Conservation (phyloP, 2,888 invertebrate species). For the Mythimna loreyi region DNA sequence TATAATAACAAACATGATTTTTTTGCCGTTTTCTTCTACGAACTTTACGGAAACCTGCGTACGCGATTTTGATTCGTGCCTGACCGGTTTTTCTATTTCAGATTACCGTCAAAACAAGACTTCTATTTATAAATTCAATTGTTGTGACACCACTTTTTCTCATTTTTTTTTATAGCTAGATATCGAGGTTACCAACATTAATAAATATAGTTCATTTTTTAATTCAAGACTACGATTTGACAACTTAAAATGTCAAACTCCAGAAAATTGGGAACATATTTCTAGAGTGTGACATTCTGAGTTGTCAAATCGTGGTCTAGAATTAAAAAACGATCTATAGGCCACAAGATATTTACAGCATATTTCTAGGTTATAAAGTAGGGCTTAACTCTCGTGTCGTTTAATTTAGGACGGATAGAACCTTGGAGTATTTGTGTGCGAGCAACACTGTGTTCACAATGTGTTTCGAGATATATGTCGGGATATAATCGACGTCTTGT, state of each 20-base stretch:
- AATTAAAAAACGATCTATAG: no score
- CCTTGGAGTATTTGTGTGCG: slow-evolving; percentile 61
- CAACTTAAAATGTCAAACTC: no score
- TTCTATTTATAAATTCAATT: slow-evolving; percentile 19
- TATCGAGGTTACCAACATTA: neutral
- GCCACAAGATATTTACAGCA: neutral
- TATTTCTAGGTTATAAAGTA: slow-evolving; percentile 50
- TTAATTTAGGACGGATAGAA: slow-evolving; percentile 57
- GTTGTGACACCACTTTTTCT: neutral
- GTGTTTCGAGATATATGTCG: slow-evolving; percentile 38
- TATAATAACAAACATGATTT: no score
- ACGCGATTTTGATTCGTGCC: no score
- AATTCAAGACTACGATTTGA: no score
- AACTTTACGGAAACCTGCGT: no score
- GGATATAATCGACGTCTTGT: slow-evolving; percentile 29
- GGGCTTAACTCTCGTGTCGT: slow-evolving; percentile 49
- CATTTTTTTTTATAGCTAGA: neutral
- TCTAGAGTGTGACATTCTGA: no score
- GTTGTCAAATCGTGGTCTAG: no score
- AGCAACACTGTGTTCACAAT: slow-evolving; percentile 49
- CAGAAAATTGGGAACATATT: no score
- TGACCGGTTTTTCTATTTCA: no score
- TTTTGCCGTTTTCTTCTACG: no score
- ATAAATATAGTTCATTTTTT: no score
- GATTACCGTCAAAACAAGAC: slow-evolving; percentile 1